Base-by-base conservation (phyloP, 2,113 vertebrate species). In the Scopus umbretta region DNA sequence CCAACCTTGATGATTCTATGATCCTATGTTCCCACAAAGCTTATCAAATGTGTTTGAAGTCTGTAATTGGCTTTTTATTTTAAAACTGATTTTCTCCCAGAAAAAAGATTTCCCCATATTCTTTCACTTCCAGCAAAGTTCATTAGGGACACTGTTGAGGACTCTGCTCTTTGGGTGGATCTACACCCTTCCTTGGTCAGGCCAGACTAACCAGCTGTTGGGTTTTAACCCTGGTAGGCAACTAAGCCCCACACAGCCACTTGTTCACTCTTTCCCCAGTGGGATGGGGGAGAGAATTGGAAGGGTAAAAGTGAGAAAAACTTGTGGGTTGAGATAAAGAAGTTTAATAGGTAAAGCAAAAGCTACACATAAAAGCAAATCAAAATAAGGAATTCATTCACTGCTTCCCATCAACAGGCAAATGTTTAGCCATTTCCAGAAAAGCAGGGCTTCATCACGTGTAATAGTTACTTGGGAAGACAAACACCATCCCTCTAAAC, bases 211-310 rank as follows among this genome's bases (percentile, higher is more conserved):
- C 8, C 7, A 66, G 7, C 7, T 91, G 15, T 9, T 56, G 36
- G 6, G 10, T 73, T 81, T 90, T 71, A 74, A 22, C 9, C 5
- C 36, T 61, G 26, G 6, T 74, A 66, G 40, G 21, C 10, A 78
- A 16, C 17, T 79, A 61, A 79, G 9, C 13, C 15, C 5, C 25
- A 79, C 11, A 38, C 13, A 68, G 11, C 4, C 6, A 1, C 47
- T 85, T 9, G 0, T 17, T 71, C 16, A n/a, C 5, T 34, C 25
- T 79, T 75, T 19, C 8, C 9, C 15, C 25, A 27, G 25, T 72
- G n/a, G 0, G 1, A 4, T 50, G 7, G 3, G 11, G 13, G 23
- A 63, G 13, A 88, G 14, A 80, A 72, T 3, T 1, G 0, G 26
- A 63, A 68, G 14, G 9, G 7, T 67, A 63, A 68, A 80, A 89